phyloP scores from a whole-genome alignment of 2,113 vertebrate genomes.

The Zootoca vivipara region DNA sequence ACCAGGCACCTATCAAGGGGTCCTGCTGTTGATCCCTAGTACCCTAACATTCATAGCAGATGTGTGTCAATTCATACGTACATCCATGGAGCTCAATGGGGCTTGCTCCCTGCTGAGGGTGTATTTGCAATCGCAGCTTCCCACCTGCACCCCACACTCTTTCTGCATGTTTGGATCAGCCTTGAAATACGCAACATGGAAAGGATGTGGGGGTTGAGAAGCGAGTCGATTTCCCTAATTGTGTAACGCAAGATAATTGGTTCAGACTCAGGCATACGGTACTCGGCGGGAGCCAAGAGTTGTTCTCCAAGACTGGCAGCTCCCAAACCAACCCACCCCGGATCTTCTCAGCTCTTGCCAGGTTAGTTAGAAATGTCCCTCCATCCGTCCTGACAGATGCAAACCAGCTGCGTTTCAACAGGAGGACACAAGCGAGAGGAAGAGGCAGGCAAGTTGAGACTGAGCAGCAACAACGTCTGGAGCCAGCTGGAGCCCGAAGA shows the following conservation, averaged over 20 bases:
- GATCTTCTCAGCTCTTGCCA: constrained; percentile 74
- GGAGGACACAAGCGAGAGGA: constrained; percentile 49
- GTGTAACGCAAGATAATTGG: constrained; percentile 72
- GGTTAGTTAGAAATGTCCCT: constrained; percentile 74
- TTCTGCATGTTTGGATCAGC: neutral
- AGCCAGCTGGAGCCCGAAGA: constrained; percentile 76
- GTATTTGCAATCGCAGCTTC: neutral
- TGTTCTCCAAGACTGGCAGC: constrained; percentile 68
- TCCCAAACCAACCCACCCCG: constrained; percentile 70
- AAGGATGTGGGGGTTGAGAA: constrained; percentile 40
- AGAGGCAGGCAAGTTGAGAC: constrained; percentile 52
- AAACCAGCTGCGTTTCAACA: constrained; percentile 74
- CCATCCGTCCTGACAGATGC: constrained; percentile 70
- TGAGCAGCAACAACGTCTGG: constrained; percentile 58
- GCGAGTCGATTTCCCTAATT: constrained; percentile 59
- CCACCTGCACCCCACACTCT: neutral
- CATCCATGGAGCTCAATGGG: neutral
- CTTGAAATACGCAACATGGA: neutral
- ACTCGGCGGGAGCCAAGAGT: constrained; percentile 67
- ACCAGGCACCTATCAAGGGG: no score
- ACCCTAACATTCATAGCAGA: neutral
- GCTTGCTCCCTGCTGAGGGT: neutral
- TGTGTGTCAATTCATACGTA: neutral
- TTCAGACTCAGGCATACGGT: constrained; percentile 62
- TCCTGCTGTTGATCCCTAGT: neutral